Conservation (phyloP, 1,140 invertebrate genomes). For the Zaprionus kolodkinae region DNA sequence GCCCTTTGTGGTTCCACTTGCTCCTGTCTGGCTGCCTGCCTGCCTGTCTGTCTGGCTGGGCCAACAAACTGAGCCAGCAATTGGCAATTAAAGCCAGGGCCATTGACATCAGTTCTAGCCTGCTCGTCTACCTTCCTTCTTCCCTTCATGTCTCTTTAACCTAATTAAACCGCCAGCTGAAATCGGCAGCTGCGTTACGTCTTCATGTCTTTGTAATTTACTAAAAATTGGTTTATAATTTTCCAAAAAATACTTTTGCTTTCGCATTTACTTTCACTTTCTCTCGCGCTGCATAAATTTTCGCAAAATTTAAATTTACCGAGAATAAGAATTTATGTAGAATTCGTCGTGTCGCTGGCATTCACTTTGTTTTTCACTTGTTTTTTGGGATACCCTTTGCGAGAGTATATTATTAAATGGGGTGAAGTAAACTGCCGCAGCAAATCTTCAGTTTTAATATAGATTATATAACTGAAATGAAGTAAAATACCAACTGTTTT, state of each 20-base stretch:
- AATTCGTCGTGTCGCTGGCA: conserved; percentile 36
- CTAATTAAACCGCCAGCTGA: conserved; percentile 68
- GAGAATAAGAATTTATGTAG: conserved; percentile 64
- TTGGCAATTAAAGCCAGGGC: conserved; percentile 60
- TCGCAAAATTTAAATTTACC: conserved; percentile 61
- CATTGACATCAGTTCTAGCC: conserved; percentile 55
- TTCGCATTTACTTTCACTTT: conserved; percentile 30
- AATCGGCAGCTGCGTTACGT: conserved; percentile 19
- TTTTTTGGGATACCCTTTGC: background rate
- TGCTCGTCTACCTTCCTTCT: background rate
- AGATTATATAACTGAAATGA: background rate
- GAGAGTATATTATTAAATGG: background rate
- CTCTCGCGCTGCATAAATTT: conserved; percentile 58
- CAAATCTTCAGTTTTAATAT: background rate
- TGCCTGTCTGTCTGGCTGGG: conserved; percentile 46
- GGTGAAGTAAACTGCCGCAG: too few relatives aligned
- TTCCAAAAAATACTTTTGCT: conserved; percentile 52
- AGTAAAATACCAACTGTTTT: background rate
- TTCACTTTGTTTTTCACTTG: conserved; percentile 26
- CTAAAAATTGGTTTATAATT: conserved; percentile 78
- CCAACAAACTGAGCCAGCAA: conserved; percentile 54
- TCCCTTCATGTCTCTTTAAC: conserved; percentile 60
- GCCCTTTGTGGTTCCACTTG: conserved; percentile 36
- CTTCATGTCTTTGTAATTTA: conserved; percentile 56
- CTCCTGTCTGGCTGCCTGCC: conserved; percentile 10